A percentile compares a stretch with the other conserved stretches of the same genome.
Conservation (phyloP, 2,888 invertebrate genomes). For the Eristalis tenax region DNA sequence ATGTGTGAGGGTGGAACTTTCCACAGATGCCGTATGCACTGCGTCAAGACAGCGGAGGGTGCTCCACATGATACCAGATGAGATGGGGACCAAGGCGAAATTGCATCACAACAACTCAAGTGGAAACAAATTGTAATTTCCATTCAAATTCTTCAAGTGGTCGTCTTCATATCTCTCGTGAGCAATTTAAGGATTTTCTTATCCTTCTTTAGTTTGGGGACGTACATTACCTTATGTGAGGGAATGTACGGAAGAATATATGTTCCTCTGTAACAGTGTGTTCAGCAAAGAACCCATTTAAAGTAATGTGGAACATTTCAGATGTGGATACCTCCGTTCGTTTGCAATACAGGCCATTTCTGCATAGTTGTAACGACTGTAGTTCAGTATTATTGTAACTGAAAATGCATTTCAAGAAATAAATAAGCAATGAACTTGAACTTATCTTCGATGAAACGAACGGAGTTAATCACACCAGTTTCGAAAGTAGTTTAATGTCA, state of each 20-base stretch:
- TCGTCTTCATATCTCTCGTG: conserved; percentile 23
- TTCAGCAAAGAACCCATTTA: too few relatives aligned
- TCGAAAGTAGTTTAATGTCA: too few relatives aligned
- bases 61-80: conserved; percentile 13
- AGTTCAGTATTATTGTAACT: too few relatives aligned
- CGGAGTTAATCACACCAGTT: too few relatives aligned
- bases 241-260: neutral
- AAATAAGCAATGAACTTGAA: too few relatives aligned
- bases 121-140: conserved; percentile 66
- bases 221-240: too few relatives aligned
- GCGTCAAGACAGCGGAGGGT: neutral
- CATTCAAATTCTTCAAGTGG: conserved; percentile 64
- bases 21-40: neutral
- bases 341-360: too few relatives aligned
- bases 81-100: conserved; percentile 13
- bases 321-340: too few relatives aligned
- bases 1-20: neutral
- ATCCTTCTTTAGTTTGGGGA: neutral
- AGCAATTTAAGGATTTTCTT: neutral
- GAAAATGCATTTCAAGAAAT: too few relatives aligned
- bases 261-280: neutral
- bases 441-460: too few relatives aligned
- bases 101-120: conserved; percentile 50
- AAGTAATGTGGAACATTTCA: too few relatives aligned
- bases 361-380: too few relatives aligned